Evolutionary conservation across 2,888 invertebrate species (phyloP).

Genomic region (Charanyca ferruginea): DNA sequence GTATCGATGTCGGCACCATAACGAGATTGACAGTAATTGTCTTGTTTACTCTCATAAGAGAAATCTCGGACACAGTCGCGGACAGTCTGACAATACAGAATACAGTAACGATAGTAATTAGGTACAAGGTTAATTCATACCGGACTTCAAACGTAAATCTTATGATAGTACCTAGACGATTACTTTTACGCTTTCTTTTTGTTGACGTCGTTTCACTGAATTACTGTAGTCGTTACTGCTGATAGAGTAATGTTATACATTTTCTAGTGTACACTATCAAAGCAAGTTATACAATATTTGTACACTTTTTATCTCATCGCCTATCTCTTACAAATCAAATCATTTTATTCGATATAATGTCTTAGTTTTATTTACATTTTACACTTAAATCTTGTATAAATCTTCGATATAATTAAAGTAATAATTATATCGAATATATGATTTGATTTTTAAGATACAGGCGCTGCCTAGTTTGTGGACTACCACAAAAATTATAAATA

Average conservation of each 20-base stretch:
- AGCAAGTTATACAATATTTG: not conserved
- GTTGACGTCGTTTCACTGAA: constrained; percentile 18
- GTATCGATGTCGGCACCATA: constrained; percentile 35
- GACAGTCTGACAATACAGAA: constrained; percentile 14
- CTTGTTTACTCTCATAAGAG: constrained; percentile 39
- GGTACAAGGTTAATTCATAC: constrained; percentile 20
- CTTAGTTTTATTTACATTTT: too few relatives aligned
- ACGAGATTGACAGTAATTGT: constrained; percentile 52
- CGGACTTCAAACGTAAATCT: constrained; percentile 6
- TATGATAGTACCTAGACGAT: constrained; percentile 19
- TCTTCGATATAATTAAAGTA: too few relatives aligned
- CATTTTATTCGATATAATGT: too few relatives aligned
- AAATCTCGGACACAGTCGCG: constrained; percentile 25
- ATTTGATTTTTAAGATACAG: too few relatives aligned
- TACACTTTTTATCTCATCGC: too few relatives aligned
- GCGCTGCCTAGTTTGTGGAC: too few relatives aligned
- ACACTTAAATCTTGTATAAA: too few relatives aligned
- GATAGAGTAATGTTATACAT: constrained; percentile 2
- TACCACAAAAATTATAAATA: too few relatives aligned
- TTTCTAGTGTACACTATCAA: not conserved
- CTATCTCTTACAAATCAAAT: too few relatives aligned
- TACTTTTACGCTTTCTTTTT: constrained; percentile 34
- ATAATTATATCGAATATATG: too few relatives aligned
- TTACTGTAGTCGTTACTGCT: constrained; percentile 5
- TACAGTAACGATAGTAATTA: constrained; percentile 22